A percentile compares a stretch with the other conserved stretches of the same genome.
These are phyloP conservation scores for Ferdinandea cuprea DNA, from an alignment of 2,888 invertebrate species.

Conservation along the genomic window DNA sequence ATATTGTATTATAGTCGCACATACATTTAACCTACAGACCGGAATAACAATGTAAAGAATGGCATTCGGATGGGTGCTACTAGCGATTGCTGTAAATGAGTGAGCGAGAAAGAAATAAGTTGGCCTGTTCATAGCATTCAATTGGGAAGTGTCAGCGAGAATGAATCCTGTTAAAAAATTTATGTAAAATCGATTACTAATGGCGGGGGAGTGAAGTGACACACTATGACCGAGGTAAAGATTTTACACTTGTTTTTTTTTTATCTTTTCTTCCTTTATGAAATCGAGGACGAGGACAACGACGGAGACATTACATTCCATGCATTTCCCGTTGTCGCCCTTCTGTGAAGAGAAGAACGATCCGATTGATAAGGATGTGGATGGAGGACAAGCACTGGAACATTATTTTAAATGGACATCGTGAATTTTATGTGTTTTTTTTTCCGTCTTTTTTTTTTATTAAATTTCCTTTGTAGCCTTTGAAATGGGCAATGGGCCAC, in stretches of 20 bases:
- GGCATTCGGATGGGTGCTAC: constrained; percentile 55
- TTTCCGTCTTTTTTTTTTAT: constrained; percentile 3
- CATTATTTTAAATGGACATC: constrained; percentile 21
- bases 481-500: constrained; percentile 2
- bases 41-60: constrained; percentile 70
- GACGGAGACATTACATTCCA: constrained; percentile 45
- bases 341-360: constrained; percentile 12
- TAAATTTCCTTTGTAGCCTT: background rate
- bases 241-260: constrained; percentile 56
- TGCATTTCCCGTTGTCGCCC: constrained; percentile 40
- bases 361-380: constrained; percentile 43
- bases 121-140: constrained; percentile 8
- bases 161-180: constrained; percentile 64
- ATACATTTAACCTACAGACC: constrained; percentile 56
- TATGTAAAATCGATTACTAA: constrained; percentile 67
- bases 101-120: background rate
- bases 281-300: constrained; percentile 1
- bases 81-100: constrained; percentile 43
- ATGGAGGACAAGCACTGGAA: constrained; percentile 24
- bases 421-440: background rate
- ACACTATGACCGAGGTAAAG: constrained; percentile 42
- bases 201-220: no score
- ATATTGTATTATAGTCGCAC: constrained; percentile 40
- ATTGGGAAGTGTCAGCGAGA: constrained; percentile 47
- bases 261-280: constrained; percentile 38